Evolutionary conservation across 2,888 invertebrate species (phyloP).

Genomic region (Mesochorus sp.): DNA sequence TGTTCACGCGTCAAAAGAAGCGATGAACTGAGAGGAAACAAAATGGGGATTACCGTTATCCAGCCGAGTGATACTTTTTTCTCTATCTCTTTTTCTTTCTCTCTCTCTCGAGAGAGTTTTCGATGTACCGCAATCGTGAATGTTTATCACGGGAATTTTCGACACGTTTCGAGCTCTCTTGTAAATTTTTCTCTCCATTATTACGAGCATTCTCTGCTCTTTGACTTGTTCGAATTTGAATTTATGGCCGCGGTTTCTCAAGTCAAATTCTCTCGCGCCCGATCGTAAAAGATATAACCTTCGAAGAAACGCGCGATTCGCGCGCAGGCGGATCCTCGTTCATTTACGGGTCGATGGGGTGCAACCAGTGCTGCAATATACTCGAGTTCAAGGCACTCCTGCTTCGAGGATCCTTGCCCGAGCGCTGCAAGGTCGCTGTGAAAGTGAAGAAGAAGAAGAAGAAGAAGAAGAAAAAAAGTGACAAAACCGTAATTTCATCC

Average conservation of each 20-base stretch:
- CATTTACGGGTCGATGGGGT: not conserved
- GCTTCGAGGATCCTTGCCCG: constrained; percentile 76
- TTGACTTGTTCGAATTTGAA: too few species aligned
- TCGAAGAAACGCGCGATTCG: too few species aligned
- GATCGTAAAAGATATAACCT: too few species aligned
- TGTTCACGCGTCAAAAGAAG: not conserved
- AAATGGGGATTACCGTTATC: constrained; percentile 11
- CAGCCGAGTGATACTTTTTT: constrained; percentile 26
- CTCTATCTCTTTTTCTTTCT: not conserved
- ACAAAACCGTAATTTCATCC: constrained; percentile 22
- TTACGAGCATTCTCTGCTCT: too few species aligned
- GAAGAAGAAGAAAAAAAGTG: not conserved
- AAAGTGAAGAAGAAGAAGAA: constrained; percentile 73
- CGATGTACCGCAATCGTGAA: constrained; percentile 1
- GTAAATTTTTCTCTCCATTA: constrained; percentile 2
- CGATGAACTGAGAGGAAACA: not conserved
- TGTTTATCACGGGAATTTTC: not conserved
- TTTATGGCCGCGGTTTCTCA: too few species aligned
- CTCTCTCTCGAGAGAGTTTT: too few species aligned
- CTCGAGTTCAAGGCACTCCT: constrained; percentile 78
- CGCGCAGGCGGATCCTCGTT: not conserved
- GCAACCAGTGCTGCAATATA: not conserved
- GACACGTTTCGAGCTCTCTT: not conserved
- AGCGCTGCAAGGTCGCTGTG: constrained; percentile 76
- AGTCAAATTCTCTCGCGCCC: not conserved